phyloP scores from a whole-genome alignment of 1,140 invertebrate genomes.

The Popillia japonica region DNA sequence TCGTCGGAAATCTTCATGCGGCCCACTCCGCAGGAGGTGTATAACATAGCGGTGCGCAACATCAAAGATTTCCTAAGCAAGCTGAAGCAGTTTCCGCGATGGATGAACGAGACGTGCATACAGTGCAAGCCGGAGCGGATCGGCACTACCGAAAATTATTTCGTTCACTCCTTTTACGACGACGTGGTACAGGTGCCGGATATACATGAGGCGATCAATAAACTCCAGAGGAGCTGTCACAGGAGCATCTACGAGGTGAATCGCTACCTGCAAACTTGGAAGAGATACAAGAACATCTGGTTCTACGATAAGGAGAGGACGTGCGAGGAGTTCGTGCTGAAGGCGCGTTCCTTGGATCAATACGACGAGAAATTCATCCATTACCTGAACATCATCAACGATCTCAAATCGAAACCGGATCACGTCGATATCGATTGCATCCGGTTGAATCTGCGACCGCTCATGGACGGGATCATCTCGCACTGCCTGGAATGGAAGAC shows the following conservation, averaged over 20 bases:
- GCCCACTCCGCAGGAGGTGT: constrained; percentile 77
- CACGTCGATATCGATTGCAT: constrained; percentile 72
- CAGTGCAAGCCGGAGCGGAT: constrained; percentile 70
- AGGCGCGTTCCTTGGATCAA: constrained; percentile 73
- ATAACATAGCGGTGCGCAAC: constrained; percentile 74
- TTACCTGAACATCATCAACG: constrained; percentile 79
- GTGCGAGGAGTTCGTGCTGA: constrained; percentile 78
- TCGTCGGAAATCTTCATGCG: constrained; percentile 77
- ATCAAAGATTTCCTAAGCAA: constrained; percentile 72
- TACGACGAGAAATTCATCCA: constrained; percentile 87
- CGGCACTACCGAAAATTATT: constrained; percentile 65
- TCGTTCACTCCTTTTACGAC: constrained; percentile 77
- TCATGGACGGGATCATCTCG: constrained; percentile 69
- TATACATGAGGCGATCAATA: constrained; percentile 72
- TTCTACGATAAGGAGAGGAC: constrained; percentile 77
- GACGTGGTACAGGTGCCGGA: constrained; percentile 74
- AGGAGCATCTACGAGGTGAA: constrained; percentile 48
- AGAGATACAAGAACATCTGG: constrained; percentile 82
- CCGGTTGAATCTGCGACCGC: constrained; percentile 69
- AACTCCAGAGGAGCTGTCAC: constrained; percentile 72
- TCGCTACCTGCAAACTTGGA: constrained; percentile 71
- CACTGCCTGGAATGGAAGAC: constrained; percentile 78
- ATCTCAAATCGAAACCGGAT: constrained; percentile 68
- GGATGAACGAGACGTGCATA: constrained; percentile 85
- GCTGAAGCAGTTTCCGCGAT: constrained; percentile 79